phyloP scores from a whole-genome alignment of 2,888 invertebrate genomes.

The Rhodophaea formosa region DNA sequence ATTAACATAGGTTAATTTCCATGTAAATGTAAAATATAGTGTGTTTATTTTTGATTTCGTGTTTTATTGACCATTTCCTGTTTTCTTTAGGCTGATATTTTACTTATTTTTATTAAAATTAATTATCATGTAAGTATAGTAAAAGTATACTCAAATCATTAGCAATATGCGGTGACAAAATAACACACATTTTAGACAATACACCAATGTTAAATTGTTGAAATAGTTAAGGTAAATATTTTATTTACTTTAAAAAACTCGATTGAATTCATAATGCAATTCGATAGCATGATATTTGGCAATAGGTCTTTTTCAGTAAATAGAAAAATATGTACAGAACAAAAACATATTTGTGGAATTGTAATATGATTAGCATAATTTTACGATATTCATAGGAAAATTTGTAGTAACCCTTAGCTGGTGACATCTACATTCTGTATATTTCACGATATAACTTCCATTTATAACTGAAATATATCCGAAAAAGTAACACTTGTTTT shows the following conservation, averaged over 20 bases:
- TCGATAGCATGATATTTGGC: too few species aligned
- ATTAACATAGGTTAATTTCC: constrained; percentile 17
- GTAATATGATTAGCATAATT: not conserved
- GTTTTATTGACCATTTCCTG: not conserved
- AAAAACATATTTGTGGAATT: not conserved
- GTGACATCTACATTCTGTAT: not conserved
- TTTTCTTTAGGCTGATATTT: too few species aligned
- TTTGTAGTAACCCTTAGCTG: not conserved
- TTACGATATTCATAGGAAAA: not conserved
- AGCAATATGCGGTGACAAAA: not conserved
- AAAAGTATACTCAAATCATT: not conserved
- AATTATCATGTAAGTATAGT: not conserved
- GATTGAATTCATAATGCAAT: too few species aligned
- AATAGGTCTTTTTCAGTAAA: too few species aligned
- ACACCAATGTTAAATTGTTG: not conserved
- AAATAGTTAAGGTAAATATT: too few species aligned
- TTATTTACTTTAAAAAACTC: too few species aligned
- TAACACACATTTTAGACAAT: not conserved
- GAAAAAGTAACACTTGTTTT: not conserved
- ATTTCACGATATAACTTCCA: not conserved
- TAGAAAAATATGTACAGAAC: too few species aligned
- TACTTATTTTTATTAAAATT: too few species aligned
- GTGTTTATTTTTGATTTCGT: not conserved
- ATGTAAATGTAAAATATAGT: not conserved
- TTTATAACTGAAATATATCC: not conserved